Percentiles rank a stretch among this genome's conserved stretches.
Evolutionary conservation across 2,113 vertebrate genomes (phyloP).

Genomic region (Daphoenositta chrysoptera): DNA sequence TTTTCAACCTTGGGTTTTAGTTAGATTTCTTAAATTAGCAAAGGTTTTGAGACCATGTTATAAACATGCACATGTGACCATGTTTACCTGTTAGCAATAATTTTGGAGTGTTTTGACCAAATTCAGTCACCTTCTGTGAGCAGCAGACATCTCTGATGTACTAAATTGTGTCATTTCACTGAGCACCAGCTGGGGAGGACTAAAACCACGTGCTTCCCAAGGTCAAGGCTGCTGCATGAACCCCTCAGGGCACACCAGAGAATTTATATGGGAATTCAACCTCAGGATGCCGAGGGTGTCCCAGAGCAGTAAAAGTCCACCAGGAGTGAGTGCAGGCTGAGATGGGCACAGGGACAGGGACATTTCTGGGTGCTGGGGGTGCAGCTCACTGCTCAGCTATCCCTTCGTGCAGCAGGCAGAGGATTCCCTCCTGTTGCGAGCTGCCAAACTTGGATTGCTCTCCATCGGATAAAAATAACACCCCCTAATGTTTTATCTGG

Average conservation of each 20-base stretch:
- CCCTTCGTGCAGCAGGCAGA: neutral
- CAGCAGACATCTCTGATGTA: neutral
- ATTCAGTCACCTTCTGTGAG: neutral
- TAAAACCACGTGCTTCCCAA: accelerated
- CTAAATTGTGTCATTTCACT: neutral
- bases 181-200: neutral
- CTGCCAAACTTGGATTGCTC: neutral
- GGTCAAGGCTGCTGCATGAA: neutral
- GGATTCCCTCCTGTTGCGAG: neutral
- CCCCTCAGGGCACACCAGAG: neutral
- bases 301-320: neutral
- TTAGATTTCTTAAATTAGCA: neutral
- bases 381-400: neutral
- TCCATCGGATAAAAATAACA: neutral
- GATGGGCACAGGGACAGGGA: neutral
- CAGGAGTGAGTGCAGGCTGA: neutral
- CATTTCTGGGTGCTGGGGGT: neutral
- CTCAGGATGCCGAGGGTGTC: neutral
- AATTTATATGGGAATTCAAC: neutral
- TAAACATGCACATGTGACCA: neutral
- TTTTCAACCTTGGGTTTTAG: neutral
- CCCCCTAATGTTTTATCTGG: neutral
- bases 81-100: neutral
- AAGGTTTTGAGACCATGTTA: neutral
- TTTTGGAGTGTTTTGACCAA: neutral